Evolutionary conservation across 2,797 vertebrate genomes (phyloP).

Genomic region (Rachycentron canadum): DNA sequence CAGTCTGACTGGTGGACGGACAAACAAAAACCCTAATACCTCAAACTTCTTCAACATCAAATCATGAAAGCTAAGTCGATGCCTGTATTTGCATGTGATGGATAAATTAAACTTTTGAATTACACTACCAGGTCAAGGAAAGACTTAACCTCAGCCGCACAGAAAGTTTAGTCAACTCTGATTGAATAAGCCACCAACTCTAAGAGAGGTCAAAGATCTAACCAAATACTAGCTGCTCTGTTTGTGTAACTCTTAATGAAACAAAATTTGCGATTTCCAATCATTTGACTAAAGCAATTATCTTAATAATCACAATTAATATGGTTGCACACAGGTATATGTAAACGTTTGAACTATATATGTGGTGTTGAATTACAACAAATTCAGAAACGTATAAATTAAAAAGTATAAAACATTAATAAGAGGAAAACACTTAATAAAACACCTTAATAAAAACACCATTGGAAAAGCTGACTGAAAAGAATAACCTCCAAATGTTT

Average conservation of each 20-base stretch:
- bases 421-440: neutral
- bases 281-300: neutral
- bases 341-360: neutral
- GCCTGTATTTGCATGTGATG: no score
- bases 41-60: neutral
- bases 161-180: no score
- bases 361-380: neutral
- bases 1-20: no score
- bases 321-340: neutral
- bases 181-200: no score
- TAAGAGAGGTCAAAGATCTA: no score
- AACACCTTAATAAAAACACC: conserved; percentile 13
- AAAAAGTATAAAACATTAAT: neutral
- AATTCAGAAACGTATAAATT: neutral
- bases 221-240: neutral
- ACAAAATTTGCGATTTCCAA: neutral
- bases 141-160: no score
- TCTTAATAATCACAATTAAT: neutral
- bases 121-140: no score
- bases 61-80: neutral
- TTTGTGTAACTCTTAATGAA: neutral
- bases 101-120: no score
- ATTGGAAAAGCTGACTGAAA: neutral
- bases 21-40: no score
- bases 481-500: conserved; percentile 35